Base-by-base conservation (phyloP, 2,888 invertebrate genomes). In the Megalurothrips usitatus region DNA sequence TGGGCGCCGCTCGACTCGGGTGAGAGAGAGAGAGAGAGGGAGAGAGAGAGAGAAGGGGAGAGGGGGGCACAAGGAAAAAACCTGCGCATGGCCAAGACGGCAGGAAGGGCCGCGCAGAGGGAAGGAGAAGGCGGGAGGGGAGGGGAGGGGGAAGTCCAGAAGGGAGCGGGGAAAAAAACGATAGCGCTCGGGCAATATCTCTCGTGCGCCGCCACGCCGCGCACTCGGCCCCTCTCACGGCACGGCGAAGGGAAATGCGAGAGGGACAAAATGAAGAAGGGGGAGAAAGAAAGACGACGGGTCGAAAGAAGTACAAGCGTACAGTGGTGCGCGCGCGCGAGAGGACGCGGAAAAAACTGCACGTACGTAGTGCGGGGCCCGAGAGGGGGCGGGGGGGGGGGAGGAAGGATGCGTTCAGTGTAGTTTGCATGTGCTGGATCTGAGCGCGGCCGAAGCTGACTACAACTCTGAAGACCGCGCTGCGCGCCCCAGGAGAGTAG, bases 201-300 rank as follows among this genome's bases (percentile, higher is more conserved):
- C 68, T 75, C 68, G 23, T 75, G 68, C 68, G 10, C 26, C 68
- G 58, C 58, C 14, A 14, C 58, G 58, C 58, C 58, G 58, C 58
- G 4, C 52, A 58, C 58, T 17, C 58, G 19, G 58, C 14, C n/a
- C 34, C 34, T 43, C 23, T 26, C 68, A 75, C 68, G 26, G 23
- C 68, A 12, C 68, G 68, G 68, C 23, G 68, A 26, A 26, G 68
- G 68, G 68, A 75, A 58, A 58, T 58, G 58, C 14, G n/a, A 58
- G 58, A 17, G 58, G 68, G 68, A 75, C 68, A 75, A 75, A 75
- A 75, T 75, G 68, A 75, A 75, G 58, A 58, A 58, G 26, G 68
- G n/a, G 58, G 17, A 17, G 17, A 58, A 58, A 17, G 17, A 58
- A 58, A 17, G 17, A 58, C 11, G 34, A 43, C 34, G 58, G 58